Evolutionary conservation across 2,888 invertebrate species (phyloP), one percentile per base, ranked within the genome.

Genomic region (Chloroclysta siterata): DNA sequence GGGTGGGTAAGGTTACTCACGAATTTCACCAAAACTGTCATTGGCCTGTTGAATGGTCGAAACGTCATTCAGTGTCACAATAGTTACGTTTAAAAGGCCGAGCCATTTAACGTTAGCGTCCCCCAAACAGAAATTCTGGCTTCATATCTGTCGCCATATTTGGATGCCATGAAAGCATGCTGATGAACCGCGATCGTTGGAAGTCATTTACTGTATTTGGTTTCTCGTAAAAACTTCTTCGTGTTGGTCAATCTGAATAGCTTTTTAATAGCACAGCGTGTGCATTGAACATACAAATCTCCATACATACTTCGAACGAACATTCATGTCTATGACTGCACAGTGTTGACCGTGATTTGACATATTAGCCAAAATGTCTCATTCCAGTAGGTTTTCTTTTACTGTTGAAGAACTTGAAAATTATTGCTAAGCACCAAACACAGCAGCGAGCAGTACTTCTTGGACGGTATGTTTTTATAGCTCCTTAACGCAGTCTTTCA

Each of bases 151-250:
- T 11, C 29, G 36, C 76, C 69, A 76, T 82, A 82, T 83, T 83
- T 79, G 72, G 76, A 75, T 76, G 55, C n/a, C 52, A 55, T 51
- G 53, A 75, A 75, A 48, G 54, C 56, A 60, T 55, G 42, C 53
- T 53, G 64, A 74, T 80, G 82, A 83, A 83, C 78, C 82, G 81
- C 80, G 78, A 76, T 69, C 70, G 72, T 66, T 74, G 64, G 67
- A 78, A 77, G 74, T 76, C 70, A 79, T 79, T 79, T 78, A 75
- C 70, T 69, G 48, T 66, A 56, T 56, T 61, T 52, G 67, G 64
- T 66, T 65, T 62, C 68, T 66, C 53, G 57, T 63, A 60, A 63
- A 57, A 53, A 57, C 53, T 48, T 47, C 42, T 41, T 13, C 48
- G 50, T 47, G 53, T 52, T 36, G 50, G 41, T 33, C 41, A 48